Percentiles rank a stretch among this genome's conserved stretches.
phyloP scores from a whole-genome alignment of 2,888 invertebrate genomes.

The Opisthograptis luteolata region DNA sequence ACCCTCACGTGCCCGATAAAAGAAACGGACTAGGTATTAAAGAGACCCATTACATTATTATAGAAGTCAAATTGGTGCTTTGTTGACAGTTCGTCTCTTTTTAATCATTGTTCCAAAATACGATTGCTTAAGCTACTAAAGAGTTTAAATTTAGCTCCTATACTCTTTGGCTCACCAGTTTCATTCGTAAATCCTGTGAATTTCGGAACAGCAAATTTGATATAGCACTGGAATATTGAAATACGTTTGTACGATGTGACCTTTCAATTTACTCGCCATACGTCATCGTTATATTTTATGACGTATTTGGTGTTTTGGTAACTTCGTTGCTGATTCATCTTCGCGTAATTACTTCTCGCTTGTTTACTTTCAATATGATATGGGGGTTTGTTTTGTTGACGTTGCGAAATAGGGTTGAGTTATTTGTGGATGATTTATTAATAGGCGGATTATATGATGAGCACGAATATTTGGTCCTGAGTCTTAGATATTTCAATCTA shows the following conservation, averaged over 20 bases:
- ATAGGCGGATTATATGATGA: too few relatives aligned
- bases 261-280: background rate
- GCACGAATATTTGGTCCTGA: too few relatives aligned
- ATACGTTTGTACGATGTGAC: too few relatives aligned
- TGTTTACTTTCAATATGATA: conserved; percentile 20
- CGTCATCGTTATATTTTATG: background rate
- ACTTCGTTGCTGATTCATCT: conserved; percentile 31
- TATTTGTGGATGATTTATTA: conserved; percentile 9
- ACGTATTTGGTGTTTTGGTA: conserved; percentile 6
- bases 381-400: conserved; percentile 4
- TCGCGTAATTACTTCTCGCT: conserved; percentile 29
- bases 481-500: too few relatives aligned
- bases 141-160: too few relatives aligned
- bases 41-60: background rate
- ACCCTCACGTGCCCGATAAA: background rate
- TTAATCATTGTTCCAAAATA: background rate
- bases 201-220: too few relatives aligned
- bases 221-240: too few relatives aligned
- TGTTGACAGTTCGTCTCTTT: background rate
- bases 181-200: too few relatives aligned
- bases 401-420: conserved; percentile 1
- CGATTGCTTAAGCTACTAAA: too few relatives aligned
- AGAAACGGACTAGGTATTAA: background rate
- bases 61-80: too few relatives aligned
- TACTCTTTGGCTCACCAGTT: too few relatives aligned